Evolutionary conservation across 2,113 vertebrate species (phyloP).

Genomic region (Saccopteryx bilineata): DNA sequence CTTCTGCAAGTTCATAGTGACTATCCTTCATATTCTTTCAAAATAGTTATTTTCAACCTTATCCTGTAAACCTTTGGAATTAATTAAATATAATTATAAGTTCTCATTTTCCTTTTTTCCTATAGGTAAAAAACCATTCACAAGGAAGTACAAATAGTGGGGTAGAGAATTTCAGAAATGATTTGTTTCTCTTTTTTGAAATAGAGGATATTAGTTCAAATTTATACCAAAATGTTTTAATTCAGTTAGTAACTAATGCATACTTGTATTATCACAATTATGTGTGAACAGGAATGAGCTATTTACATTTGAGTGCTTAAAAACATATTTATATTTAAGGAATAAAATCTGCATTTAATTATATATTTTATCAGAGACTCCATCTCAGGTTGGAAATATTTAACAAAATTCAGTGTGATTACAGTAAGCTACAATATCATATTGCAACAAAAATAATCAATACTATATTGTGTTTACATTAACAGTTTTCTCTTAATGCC

Average conservation of each 20-base stretch:
- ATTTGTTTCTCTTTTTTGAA: slow-evolving; percentile 37
- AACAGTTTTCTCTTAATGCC: slow-evolving; percentile 27
- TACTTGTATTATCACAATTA: slow-evolving; percentile 1
- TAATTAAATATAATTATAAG: slow-evolving; percentile 9
- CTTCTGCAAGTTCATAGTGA: background rate
- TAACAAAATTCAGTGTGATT: slow-evolving; percentile 50
- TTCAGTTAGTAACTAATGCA: slow-evolving; percentile 38
- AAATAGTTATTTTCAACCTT: background rate
- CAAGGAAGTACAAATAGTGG: background rate
- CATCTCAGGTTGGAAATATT: slow-evolving; percentile 15
- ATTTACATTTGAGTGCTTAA: background rate
- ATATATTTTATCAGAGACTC: slow-evolving; percentile 3
- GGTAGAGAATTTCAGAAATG: slow-evolving; percentile 15
- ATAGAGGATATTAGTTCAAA: slow-evolving; percentile 17
- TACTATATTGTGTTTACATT: background rate
- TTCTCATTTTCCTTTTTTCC: background rate
- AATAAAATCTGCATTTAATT: slow-evolving; percentile 25
- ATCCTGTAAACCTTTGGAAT: background rate
- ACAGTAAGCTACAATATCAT: background rate
- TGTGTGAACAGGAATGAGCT: background rate
- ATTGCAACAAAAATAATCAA: background rate
- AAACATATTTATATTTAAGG: background rate
- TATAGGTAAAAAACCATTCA: background rate
- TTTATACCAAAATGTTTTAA: slow-evolving; percentile 12
- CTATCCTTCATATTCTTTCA: slow-evolving; percentile 59